Evolutionary conservation across 2,113 vertebrate genomes (phyloP), one percentile per base, ranked within the genome.

Genomic region (Mirza zaza): DNA sequence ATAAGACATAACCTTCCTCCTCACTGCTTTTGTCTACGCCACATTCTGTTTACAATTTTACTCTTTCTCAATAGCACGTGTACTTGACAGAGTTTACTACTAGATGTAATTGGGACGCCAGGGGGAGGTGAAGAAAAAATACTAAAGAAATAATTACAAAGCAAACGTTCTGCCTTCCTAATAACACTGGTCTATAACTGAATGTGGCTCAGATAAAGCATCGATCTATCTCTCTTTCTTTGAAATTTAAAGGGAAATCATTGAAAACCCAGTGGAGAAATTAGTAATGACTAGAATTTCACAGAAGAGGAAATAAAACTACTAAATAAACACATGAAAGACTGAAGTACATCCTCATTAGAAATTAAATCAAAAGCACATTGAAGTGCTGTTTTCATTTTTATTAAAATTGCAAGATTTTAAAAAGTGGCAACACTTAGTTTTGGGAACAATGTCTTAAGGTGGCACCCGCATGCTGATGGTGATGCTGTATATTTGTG

Each of bases 401-500:
- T 85, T 32, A 93, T 57, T 57, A 94, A 77, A 86, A 90, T 34
- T 79, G 42, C 23, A 89, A 45, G 79, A 68, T 88, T 93, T 97
- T 39, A n/a, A 65, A 82, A 97, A 88, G 75, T 71, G 27, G 73
- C 86, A 91, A 93, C 6, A 73, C 36, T 95, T 48, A 92, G 39
- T 93, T 91, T 86, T 91, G 91, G 67, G 59, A 76, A 94, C 29
- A 63, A 39, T 77, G 25, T 79, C 91, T 94, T 97, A 93, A 87
- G 63, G 12, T 83, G 57, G 55, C 15, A 65, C 34, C 32, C n/a
- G 79, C 11, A 21, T 36, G 73, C 39, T 42, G 67, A 65, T 75
- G 68, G n/a, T 93, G 55, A 80, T 45, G 70, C 14, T 79, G 48
- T 75, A 94, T 73, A 93, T 95, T 25, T 87, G 81, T 25, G 29